phyloP scores from a whole-genome alignment of 2,797 vertebrate species.

The Eospalax fontanierii region DNA sequence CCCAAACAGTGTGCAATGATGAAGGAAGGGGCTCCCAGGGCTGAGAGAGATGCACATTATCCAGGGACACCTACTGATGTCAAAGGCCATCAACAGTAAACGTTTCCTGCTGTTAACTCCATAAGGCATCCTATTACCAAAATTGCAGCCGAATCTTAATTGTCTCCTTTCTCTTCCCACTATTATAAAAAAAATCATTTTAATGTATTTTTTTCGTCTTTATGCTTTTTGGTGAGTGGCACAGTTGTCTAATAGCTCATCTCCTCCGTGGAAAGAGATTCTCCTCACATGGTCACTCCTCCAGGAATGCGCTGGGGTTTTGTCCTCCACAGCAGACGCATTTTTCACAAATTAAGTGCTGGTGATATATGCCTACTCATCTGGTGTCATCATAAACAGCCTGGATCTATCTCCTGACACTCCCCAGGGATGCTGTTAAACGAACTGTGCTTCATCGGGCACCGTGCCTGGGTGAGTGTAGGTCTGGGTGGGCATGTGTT shows the following conservation, averaged over 20 bases:
- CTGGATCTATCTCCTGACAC: not conserved
- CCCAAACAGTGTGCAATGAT: not conserved
- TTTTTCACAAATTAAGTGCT: constrained; percentile 52
- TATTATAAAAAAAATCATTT: not conserved
- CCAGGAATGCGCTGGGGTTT: not conserved
- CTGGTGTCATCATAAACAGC: constrained; percentile 14
- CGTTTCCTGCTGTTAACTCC: not conserved
- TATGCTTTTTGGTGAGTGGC: not conserved
- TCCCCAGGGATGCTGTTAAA: not conserved
- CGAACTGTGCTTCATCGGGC: not conserved
- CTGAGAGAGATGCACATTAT: too few species aligned
- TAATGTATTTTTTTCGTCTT: not conserved
- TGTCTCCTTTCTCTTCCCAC: not conserved
- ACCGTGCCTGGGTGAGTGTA: not conserved
- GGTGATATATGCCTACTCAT: not conserved
- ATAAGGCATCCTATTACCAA: not conserved
- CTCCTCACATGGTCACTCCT: not conserved
- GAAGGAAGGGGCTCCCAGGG: not conserved
- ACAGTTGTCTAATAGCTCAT: not conserved
- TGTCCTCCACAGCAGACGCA: not conserved
- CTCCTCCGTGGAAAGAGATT: not conserved
- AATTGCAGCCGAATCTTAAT: not conserved
- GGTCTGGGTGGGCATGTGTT: not conserved
- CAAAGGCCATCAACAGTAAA: not conserved
- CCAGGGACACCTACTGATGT: too few species aligned